A percentile compares a stretch with the other conserved stretches of the same genome.
These are phyloP conservation scores for Amazonetta brasiliensis DNA, from an alignment of 2,797 vertebrate species.

Conservation along the genomic window DNA sequence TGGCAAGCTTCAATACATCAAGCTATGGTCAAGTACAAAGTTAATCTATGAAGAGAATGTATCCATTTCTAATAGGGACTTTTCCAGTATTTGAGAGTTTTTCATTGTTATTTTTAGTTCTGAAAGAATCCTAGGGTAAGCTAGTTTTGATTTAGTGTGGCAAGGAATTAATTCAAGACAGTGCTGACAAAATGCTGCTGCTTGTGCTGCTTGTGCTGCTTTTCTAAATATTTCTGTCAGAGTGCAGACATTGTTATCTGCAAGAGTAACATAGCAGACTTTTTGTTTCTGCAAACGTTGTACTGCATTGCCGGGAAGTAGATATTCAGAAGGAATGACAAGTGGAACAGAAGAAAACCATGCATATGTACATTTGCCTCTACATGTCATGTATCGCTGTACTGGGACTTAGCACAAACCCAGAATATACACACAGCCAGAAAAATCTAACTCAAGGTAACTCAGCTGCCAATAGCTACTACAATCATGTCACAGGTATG, in stretches of 20 bases:
- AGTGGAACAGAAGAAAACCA: not conserved
- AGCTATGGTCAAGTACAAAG: not conserved
- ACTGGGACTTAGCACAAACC: not conserved
- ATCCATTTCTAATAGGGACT: not conserved
- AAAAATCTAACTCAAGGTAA: not conserved
- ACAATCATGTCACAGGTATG: not conserved
- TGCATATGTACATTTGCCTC: not conserved
- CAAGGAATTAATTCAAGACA: conserved; percentile 10
- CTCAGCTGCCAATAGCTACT: not conserved
- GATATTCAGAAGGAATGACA: not conserved
- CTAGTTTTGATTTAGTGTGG: not conserved
- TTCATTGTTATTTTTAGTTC: not conserved
- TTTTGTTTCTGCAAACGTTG: not conserved
- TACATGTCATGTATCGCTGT: fast-evolving
- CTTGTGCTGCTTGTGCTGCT: not conserved
- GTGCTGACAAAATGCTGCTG: not conserved
- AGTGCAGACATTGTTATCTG: not conserved
- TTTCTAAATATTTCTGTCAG: conserved; percentile 26
- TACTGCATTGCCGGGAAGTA: not conserved
- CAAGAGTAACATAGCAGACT: not conserved
- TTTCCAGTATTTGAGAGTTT: not conserved
- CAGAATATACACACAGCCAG: not conserved
- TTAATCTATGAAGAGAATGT: not conserved
- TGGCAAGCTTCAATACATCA: not conserved
- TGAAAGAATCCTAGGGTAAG: not conserved